Conservation (phyloP, 2,797 vertebrate genomes). For the Sebastiscus albofasciatus region DNA sequence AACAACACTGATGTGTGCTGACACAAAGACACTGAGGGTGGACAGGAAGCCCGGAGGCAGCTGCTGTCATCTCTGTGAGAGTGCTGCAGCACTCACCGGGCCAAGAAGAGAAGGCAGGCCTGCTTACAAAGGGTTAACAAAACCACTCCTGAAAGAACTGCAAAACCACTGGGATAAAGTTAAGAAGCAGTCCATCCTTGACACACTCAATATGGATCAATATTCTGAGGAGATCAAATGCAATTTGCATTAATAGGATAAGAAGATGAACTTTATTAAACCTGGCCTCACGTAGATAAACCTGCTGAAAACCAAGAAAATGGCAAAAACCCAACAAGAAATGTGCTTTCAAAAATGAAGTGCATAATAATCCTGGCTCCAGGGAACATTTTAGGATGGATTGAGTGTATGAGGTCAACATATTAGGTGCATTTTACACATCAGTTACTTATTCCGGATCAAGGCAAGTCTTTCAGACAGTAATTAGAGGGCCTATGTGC, state of each 20-base stretch:
- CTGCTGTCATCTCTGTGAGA: slow-evolving; percentile 57
- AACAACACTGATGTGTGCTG: slow-evolving; percentile 78
- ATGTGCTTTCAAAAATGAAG: background rate
- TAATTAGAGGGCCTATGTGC: slow-evolving; percentile 26
- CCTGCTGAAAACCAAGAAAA: background rate
- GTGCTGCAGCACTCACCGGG: slow-evolving; percentile 54
- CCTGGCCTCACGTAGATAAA: slow-evolving; percentile 7
- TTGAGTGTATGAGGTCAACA: slow-evolving; percentile 17
- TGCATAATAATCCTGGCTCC: slow-evolving; percentile 28
- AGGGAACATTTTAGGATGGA: slow-evolving; percentile 19
- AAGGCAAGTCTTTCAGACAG: slow-evolving; percentile 23
- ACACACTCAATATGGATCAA: background rate
- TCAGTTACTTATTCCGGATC: slow-evolving; percentile 30
- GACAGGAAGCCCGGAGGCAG: slow-evolving; percentile 61
- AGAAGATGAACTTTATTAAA: slow-evolving; percentile 12
- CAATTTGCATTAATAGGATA: slow-evolving; percentile 13
- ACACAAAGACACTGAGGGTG: slow-evolving; percentile 77
- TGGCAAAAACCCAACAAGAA: background rate
- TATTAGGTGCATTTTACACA: slow-evolving; percentile 46
- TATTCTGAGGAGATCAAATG: background rate
- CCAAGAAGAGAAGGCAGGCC: slow-evolving; percentile 33
- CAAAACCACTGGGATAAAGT: background rate
- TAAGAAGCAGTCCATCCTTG: background rate
- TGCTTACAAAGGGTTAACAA: slow-evolving; percentile 41
- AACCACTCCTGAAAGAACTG: slow-evolving; percentile 27